Base-by-base conservation (phyloP, 2,888 invertebrate genomes). In the Drosophila niveifrons region DNA sequence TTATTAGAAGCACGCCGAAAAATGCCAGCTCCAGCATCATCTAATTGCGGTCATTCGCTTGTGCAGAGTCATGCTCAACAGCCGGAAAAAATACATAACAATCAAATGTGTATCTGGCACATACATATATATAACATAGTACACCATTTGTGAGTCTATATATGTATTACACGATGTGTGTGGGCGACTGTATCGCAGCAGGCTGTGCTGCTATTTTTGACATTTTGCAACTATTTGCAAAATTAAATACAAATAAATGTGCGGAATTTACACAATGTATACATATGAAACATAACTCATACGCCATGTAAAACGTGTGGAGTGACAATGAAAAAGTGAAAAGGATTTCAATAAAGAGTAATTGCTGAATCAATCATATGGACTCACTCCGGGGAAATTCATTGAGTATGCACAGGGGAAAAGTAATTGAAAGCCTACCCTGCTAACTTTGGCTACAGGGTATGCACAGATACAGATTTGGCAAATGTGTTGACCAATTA, bases 31-130 rank as follows among this genome's bases (percentile, higher is more conserved):
- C 34, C 13, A 48, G 75, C 41, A 57, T 48, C 58, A 31, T 29
- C 73, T 66, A 53, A 73, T 58, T 71, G 68, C 59, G 50, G 44
- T 48, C 50, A 64, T 47, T 59, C 59, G 56, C 69, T 72, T 80
- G 73, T 70, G 66, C 62, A 65, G 58, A 72, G 55, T 43, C 51
- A 47, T 28, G 48, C 17, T 47, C 31, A 48, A 46, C 10, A 17
- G 17, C 6, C 28, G 43, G 7, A 41, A 13, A 29, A 36, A 18
- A 41, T 44, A 17, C 8, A 43, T 13, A 48, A 43, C 44, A 39
- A 59, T 50, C 39, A 48, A 63, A 44, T 31, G 13, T 6, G 10
- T 29, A 46, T 28, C 11, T 44, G 23, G n/a, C 17, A 50, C n/a
- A 23, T 15, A 9, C 29, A 43, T 34, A 15, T n/a, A n/a, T 39